A percentile compares a stretch with the other conserved stretches of the same genome.
These are phyloP conservation scores for Drosophila imparisetae DNA, from an alignment of 2,888 invertebrate genomes.

Conservation along the genomic window DNA sequence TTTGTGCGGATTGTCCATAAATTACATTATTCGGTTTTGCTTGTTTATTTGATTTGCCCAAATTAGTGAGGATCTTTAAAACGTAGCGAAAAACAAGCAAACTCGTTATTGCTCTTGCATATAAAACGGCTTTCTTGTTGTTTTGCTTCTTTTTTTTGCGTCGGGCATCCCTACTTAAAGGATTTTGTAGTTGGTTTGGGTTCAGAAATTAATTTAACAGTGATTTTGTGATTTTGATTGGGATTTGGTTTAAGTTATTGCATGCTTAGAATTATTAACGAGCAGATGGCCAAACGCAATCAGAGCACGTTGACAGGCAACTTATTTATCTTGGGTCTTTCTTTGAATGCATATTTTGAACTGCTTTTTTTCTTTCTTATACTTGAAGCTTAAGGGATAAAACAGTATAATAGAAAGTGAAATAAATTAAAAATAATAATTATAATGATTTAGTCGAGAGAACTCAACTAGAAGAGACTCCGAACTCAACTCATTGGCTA, in stretches of 20 bases:
- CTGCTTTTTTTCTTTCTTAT: neutral
- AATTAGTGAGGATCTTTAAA: constrained; percentile 56
- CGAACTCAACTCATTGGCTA: neutral
- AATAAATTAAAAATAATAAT: neutral
- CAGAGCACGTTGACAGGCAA: constrained; percentile 6
- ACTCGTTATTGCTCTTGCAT: constrained; percentile 37
- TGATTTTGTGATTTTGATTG: constrained; percentile 36
- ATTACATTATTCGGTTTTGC: constrained; percentile 29
- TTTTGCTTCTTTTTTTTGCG: neutral
- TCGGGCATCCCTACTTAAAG: constrained; percentile 29
- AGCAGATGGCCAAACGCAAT: constrained; percentile 14
- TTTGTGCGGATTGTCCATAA: constrained; percentile 44
- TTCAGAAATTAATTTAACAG: constrained; percentile 45
- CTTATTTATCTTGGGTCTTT: constrained; percentile 18
- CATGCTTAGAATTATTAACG: constrained; percentile 49
- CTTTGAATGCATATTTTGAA: constrained; percentile 6
- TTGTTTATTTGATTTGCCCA: constrained; percentile 42
- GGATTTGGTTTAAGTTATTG: constrained; percentile 26
- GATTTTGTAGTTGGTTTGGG: constrained; percentile 30
- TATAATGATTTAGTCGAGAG: neutral
- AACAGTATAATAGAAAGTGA: neutral
- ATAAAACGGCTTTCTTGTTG: constrained; percentile 37
- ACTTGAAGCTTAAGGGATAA: neutral
- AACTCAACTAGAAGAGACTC: neutral
- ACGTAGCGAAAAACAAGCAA: constrained; percentile 15